Evolutionary conservation across 2,113 vertebrate species (phyloP), one percentile per base, ranked within the genome.

Genomic region (Sapayoa aenigma): DNA sequence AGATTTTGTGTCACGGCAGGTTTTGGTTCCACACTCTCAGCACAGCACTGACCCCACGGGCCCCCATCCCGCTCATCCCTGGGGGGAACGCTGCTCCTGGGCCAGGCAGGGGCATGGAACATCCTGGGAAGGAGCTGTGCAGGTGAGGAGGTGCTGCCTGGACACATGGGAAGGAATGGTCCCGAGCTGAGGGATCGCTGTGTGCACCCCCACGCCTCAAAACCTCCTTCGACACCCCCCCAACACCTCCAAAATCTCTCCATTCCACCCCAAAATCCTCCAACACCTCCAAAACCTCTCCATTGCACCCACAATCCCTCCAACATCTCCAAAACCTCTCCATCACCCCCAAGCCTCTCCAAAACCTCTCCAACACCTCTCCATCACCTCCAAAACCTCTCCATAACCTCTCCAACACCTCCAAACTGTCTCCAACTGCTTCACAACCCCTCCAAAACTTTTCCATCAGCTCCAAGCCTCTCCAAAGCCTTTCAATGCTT

Each of bases 161-260:
- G 47, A 28, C 59, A 60, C 35, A 27, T 8, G 24, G 59, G 25
- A 62, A 11, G 37, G 58, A 37, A 37, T 3, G 9, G 35, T 23
- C 6, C 7, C 25, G 35, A 60, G 58, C 23, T 0, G 1, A 8
- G 11, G 33, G 56, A 46, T 59, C 9, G 7, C 14, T 0, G 0
- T 21, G 20, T 5, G 59, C n/a, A n/a, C n/a, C n/a, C n/a, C n/a
- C n/a, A n/a, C n/a, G n/a, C n/a, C n/a, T n/a, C n/a, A n/a, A n/a
- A n/a, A n/a, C n/a, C n/a, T n/a, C n/a, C n/a, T 68, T 11, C 42
- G 9, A 31, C 65, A 27, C 9, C 52, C 7, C n/a, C 46, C 46
- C 15, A 20, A 27, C 5, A 5, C 3, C 35, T 30, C 35, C 39
- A 9, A 46, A 59, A 30, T 5, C 42, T 8, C 15, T 44, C 60